Base-by-base conservation (phyloP, 2,888 invertebrate species). In the Agapetus fuscipes region DNA sequence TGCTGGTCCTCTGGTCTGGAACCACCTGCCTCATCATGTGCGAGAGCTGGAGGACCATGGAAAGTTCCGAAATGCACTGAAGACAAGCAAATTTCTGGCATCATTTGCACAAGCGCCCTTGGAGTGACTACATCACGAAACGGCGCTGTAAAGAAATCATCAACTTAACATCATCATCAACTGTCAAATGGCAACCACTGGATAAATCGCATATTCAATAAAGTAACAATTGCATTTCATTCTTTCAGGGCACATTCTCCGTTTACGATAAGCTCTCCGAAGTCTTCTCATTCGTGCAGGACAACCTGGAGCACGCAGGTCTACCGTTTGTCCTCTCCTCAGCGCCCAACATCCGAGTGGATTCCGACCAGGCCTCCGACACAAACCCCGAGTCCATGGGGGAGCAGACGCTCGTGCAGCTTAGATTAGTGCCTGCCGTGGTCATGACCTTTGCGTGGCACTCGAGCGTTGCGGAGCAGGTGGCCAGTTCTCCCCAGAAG, bases 221-320 rank as follows among this genome's bases (percentile, higher is more conserved):
- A n/a, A n/a, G n/a, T n/a, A n/a, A n/a, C n/a, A n/a, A n/a, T n/a
- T n/a, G n/a, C n/a, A n/a, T n/a, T n/a, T n/a, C n/a, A n/a, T n/a
- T 16, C 46, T 64, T 73, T 10, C 69, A 93, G 81, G 93, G 91
- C 6, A 93, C 91, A 3, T 94, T 94, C 60, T 80, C 80, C 33
- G 83, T 90, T 0, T 79, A 81, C 56, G 93, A 93, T 56, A 83
- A 80, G 48, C 73, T 84, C 49, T 59, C 62, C 1, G 78, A 80
- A 46, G 71, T 93, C n/a, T 66, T 78, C 48, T 80, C 83, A 42
- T 93, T 89, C 59, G 80, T 93, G 0, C 72, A 74, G 54, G 87
- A 89, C 47, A 80, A 83, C 56, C 60, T 94, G 20, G 73, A 76
- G 47, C 74, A 77, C 43, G 71, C 74, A 52, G 72, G 76, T 10